Evolutionary conservation across 1,140 invertebrate genomes (phyloP).

Genomic region (Halictus rubicundus): DNA sequence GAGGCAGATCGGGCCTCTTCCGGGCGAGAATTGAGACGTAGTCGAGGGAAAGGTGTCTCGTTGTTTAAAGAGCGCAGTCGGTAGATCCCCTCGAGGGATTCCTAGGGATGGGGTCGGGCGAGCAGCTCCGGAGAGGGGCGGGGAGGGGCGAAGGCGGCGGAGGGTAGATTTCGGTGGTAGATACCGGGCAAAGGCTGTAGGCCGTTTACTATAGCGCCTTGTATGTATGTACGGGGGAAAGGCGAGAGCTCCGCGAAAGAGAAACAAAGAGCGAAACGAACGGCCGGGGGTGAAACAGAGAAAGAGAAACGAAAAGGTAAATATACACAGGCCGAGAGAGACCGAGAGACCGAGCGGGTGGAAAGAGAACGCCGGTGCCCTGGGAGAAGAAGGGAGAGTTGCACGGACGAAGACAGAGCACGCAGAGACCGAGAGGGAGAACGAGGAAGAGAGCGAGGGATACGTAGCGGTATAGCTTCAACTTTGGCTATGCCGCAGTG

Average conservation of each 20-base stretch:
- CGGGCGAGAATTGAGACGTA: slow-evolving; percentile 67
- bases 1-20: slow-evolving; percentile 64
- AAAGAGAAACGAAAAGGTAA: slow-evolving; percentile 41
- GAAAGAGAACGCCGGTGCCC: background rate
- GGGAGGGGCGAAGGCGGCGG: slow-evolving; percentile 2
- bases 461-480: slow-evolving; percentile 67
- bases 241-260: background rate
- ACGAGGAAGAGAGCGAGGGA: slow-evolving; percentile 28
- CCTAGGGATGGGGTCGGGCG: slow-evolving; percentile 24
- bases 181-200: slow-evolving; percentile 65
- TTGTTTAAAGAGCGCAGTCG: slow-evolving; percentile 69
- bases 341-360: background rate
- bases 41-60: slow-evolving; percentile 66
- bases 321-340: slow-evolving; percentile 30
- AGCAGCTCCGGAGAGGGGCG: slow-evolving; percentile 10
- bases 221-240: slow-evolving; percentile 25
- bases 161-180: slow-evolving; percentile 65
- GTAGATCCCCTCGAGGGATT: slow-evolving; percentile 62
- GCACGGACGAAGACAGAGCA: background rate
- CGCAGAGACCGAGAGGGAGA: background rate
- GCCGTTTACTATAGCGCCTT: slow-evolving; percentile 64
- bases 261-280: too few relatives aligned
- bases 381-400: background rate
- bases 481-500: slow-evolving; percentile 80
- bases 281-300: slow-evolving; percentile 1